Evolutionary conservation across 2,888 invertebrate species (phyloP), one percentile per base, ranked within the genome.

Genomic region (Drosophila anomelani): DNA sequence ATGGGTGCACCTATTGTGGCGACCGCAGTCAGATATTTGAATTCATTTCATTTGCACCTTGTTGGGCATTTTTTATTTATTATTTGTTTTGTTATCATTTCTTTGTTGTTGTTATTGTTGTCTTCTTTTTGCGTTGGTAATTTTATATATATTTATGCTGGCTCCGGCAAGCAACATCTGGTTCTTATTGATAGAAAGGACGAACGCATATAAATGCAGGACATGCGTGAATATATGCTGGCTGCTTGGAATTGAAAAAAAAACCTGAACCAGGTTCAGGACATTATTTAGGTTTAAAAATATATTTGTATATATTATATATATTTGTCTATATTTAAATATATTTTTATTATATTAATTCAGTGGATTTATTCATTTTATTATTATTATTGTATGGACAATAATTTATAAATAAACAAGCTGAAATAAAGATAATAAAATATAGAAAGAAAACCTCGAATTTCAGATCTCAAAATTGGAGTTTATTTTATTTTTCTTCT

Each of bases 1-100:
- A 84, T 76, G 78, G 83, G 71, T 77, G 78, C 75, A 60, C 55
- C 46, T 47, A 44, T 61, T 49, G 51, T 74, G 60, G 51, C 49
- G 44, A 79, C 84, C 82, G 69, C 80, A 86, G 69, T 74, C 51
- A 47, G 77, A 75, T 66, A 82, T 89, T 83, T 83, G 75, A 81
- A 88, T 88, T 80, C 78, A 78, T 81, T 89, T 87, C 83, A 88
- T 89, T 87, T 86, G 80, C 88, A 89, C 86, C 89, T 89, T 88
- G 88, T 85, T 72, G 77, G 41, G 43, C 70, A 68, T 76, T 74
- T 77, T 78, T 76, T 68, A 84, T 87, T 87, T 82, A 78, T 76
- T 63, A 46, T 70, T 59, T 34, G 44, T 53, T 54, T 49, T 62
- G 47, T 75, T 68, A 43, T 64, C 64, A 47, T 62, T 44, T n/a